These are phyloP conservation scores for Drusus annulatus DNA, from an alignment of 1,140 invertebrate genomes.

Conservation along the genomic window DNA sequence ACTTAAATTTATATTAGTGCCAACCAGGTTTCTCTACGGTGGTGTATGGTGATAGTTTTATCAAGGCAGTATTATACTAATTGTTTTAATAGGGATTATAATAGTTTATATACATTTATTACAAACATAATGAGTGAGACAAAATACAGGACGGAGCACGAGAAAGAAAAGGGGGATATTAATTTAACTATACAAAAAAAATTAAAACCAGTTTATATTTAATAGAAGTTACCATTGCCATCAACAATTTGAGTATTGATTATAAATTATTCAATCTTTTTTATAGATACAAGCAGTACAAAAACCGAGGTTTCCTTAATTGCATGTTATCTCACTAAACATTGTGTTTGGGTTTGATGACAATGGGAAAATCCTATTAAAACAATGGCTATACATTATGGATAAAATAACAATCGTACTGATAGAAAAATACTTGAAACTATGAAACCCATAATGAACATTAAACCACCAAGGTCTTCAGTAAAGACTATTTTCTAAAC, in stretches of 20 bases:
- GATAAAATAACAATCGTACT: neutral
- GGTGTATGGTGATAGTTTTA: too few species aligned
- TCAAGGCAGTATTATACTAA: too few species aligned
- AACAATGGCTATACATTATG: slow-evolving; percentile 1
- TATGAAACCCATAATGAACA: slow-evolving; percentile 10
- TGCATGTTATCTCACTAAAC: neutral
- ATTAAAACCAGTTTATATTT: neutral
- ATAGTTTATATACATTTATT: too few species aligned
- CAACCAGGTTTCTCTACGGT: too few species aligned
- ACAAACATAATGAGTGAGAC: too few species aligned
- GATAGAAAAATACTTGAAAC: slow-evolving; percentile 7
- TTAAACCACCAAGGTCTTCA: slow-evolving; percentile 5
- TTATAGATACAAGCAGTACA: neutral
- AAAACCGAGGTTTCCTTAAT: slow-evolving; percentile 1
- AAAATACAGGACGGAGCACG: too few species aligned
- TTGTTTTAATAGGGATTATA: too few species aligned
- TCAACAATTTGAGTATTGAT: too few species aligned
- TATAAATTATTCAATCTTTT: neutral
- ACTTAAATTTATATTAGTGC: too few species aligned
- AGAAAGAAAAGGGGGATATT: too few species aligned
- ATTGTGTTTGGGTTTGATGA: neutral
- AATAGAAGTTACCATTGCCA: too few species aligned
- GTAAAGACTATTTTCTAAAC: neutral
- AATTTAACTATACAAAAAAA: neutral
- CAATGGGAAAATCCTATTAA: slow-evolving; percentile 1